Base-by-base conservation (phyloP, 2,888 invertebrate genomes). In the Xestia xanthographa region DNA sequence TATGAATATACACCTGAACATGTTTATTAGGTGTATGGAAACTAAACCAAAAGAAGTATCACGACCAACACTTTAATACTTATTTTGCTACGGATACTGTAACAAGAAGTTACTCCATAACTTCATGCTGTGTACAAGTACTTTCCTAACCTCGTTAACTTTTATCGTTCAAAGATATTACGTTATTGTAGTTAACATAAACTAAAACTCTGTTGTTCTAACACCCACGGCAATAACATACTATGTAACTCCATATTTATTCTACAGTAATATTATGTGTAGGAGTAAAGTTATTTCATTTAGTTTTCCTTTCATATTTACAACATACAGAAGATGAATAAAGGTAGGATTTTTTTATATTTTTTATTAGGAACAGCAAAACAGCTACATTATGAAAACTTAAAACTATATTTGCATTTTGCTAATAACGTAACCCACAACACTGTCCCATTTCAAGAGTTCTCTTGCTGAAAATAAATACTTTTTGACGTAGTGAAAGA, bases 111-210 rank as follows among this genome's bases (percentile, higher is more conserved):
- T 63, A 41, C 63, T 63, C 17, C 14, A 56, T 38, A 48, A 20
- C 20, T 75, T 63, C 22, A 9, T 26, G 9, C n/a, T 48, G 14
- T 20, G 9, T 38, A 53, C 20, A 29, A 45, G 38, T 34, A 17
- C 6, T 38, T 68, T 56, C 8, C 26, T 29, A 41, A 45, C 34
- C 22, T 70, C 53, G 63, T 79, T 45, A 34, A 63, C 26, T 63
- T 77, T 70, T 79, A 77, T 56, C 20, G 53, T 70, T 38, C n/a
- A 70, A 56, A 45, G 34, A 60, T 67, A 58, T 66, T 38, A 75
- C 53, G 14, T 53, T 75, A 56, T 29, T 66, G 45, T 20, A 17
- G 43, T 62, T 56, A 79, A 79, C 53, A 79, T 26, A 69, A 75
- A 74, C 50, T 60, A 45, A 58, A 69, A 22, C 56, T 48, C 26